These are phyloP conservation scores for Trachelus stipa DNA, from an alignment of 2,888 invertebrate genomes.

Conservation along the genomic window DNA sequence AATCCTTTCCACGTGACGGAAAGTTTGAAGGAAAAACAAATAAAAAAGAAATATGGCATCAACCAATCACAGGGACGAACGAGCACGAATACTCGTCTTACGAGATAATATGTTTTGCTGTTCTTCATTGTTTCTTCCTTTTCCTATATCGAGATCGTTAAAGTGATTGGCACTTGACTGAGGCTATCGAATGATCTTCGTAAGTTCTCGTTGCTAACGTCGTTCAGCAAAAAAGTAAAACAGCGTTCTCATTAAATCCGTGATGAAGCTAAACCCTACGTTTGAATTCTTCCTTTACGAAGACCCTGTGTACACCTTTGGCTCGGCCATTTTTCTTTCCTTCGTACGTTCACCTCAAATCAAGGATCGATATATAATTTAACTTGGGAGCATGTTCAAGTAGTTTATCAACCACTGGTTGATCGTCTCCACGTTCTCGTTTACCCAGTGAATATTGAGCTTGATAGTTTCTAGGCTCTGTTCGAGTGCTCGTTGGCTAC, in stretches of 20 bases:
- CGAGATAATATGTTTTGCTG: not conserved
- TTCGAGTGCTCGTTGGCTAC: slow-evolving; percentile 73
- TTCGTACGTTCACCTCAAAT: slow-evolving; percentile 6
- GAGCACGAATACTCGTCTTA: not conserved
- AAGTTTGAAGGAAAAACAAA: not conserved
- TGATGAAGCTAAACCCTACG: not conserved
- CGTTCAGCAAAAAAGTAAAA: not conserved
- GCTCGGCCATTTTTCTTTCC: slow-evolving; percentile 8
- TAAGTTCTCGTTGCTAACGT: not conserved
- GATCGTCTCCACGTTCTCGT: slow-evolving; percentile 69
- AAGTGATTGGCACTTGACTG: not conserved
- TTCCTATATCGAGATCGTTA: not conserved
- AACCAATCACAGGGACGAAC: not conserved
- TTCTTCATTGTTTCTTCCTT: not conserved
- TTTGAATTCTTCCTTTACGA: slow-evolving; percentile 13
- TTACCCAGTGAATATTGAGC: slow-evolving; percentile 85
- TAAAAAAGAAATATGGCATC: not conserved
- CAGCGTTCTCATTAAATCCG: not conserved
- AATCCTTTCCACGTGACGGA: not conserved
- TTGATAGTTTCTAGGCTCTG: slow-evolving; percentile 84
- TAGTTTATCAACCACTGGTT: slow-evolving; percentile 69
- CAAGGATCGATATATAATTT: not conserved
- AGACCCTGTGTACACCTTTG: slow-evolving; percentile 36
- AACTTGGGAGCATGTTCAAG: slow-evolving; percentile 39
- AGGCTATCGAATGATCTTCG: not conserved